phyloP scores from a whole-genome alignment of 2,888 invertebrate genomes.

The Gasteruption jaculator region DNA sequence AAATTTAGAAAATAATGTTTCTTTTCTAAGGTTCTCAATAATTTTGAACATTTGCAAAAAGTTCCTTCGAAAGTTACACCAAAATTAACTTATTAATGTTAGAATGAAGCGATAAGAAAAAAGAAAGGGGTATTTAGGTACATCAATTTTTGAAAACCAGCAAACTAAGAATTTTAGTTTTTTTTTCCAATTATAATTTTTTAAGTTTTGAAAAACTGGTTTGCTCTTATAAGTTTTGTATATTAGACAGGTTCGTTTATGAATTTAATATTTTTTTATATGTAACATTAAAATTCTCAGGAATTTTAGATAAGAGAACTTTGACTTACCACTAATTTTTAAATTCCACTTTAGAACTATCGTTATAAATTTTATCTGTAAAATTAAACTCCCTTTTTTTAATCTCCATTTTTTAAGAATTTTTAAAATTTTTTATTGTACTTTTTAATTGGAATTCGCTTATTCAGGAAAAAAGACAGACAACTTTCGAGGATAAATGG shows the following conservation, averaged over 20 bases:
- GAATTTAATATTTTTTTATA: too few relatives aligned
- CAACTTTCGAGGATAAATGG: slow-evolving; percentile 95
- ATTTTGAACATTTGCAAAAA: too few relatives aligned
- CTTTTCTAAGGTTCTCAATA: too few relatives aligned
- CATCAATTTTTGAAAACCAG: background rate
- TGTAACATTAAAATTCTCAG: too few relatives aligned
- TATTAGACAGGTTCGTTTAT: too few relatives aligned
- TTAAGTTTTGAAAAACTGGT: background rate
- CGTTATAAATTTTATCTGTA: slow-evolving; percentile 9
- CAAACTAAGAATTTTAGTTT: background rate
- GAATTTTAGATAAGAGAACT: too few relatives aligned
- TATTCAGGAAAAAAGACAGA: slow-evolving; percentile 68
- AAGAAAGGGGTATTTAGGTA: slow-evolving; percentile 2
- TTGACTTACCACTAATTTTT: too few relatives aligned
- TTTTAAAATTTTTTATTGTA: background rate
- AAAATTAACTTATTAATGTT: too few relatives aligned
- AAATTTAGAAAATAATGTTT: too few relatives aligned
- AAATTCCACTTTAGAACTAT: too few relatives aligned
- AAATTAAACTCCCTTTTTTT: background rate
- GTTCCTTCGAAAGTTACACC: too few relatives aligned
- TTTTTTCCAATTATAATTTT: background rate
- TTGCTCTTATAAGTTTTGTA: background rate
- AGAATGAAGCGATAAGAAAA: too few relatives aligned
- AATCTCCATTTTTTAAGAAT: background rate
- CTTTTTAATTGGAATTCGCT: background rate